phyloP scores from a whole-genome alignment of 23 tunicate species.

The Trididemnum nubilum region DNA sequence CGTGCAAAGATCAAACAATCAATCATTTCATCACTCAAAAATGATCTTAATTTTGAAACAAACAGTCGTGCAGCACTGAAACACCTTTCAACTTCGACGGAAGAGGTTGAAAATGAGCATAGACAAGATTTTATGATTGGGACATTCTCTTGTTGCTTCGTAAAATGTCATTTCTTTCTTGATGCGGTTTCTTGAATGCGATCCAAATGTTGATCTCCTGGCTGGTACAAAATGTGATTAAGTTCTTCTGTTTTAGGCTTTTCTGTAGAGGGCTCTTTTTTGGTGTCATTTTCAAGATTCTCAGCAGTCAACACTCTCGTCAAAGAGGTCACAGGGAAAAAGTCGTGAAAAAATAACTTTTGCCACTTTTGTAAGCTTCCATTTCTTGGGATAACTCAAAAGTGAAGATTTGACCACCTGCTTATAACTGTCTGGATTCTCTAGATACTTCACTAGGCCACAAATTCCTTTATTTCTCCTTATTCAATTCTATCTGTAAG shows the following conservation, averaged over 20 bases:
- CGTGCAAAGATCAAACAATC: background rate
- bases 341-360: no score
- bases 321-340: no score
- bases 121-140: constrained; percentile 11
- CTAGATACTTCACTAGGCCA: no score
- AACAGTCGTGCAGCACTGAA: constrained; percentile 17
- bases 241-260: constrained; percentile 3
- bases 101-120: constrained; percentile 5
- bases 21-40: background rate
- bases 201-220: no score
- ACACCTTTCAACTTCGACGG: constrained; percentile 20
- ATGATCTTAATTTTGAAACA: constrained; percentile 1
- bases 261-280: background rate
- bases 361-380: no score
- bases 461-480: no score
- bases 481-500: no score
- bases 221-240: background rate
- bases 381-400: no score
- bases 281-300: constrained; percentile 9
- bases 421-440: no score
- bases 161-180: background rate
- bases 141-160: no score
- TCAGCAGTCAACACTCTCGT: no score
- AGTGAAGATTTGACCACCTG: no score
- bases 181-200: background rate